phyloP scores from a whole-genome alignment of 2,888 invertebrate genomes.

The Epistrophe eligans region DNA sequence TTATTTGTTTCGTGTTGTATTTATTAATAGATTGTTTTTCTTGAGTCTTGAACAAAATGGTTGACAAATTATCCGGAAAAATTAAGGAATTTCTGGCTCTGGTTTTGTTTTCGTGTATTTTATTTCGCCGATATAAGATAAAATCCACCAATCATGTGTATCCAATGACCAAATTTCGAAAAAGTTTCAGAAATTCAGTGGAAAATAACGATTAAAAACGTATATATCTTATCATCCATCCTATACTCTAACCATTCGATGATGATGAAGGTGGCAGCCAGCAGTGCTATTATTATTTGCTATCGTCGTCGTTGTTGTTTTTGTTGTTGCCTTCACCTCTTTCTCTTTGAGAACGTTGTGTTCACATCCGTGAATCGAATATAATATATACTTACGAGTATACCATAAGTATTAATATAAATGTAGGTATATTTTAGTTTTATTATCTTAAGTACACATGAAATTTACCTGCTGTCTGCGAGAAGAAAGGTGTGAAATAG shows the following conservation, averaged over 20 bases:
- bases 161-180: constrained; percentile 42
- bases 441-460: constrained; percentile 57
- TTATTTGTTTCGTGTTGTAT: constrained; percentile 55
- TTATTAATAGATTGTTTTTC: constrained; percentile 72
- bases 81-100: constrained; percentile 40
- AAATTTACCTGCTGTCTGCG: constrained; percentile 16
- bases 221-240: constrained; percentile 21
- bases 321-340: constrained; percentile 31
- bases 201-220: constrained; percentile 21
- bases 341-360: constrained; percentile 56
- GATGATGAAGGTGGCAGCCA: constrained; percentile 34
- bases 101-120: constrained; percentile 36
- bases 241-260: constrained; percentile 20
- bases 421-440: constrained; percentile 12
- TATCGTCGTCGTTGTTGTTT: constrained; percentile 16
- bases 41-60: constrained; percentile 67
- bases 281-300: constrained; percentile 44
- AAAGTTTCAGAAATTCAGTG: constrained; percentile 2
- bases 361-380: constrained; percentile 68
- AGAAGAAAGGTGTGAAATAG: constrained; percentile 60
- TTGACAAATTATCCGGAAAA: constrained; percentile 61
- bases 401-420: constrained; percentile 12
- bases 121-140: constrained; percentile 1
- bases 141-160: constrained; percentile 46
- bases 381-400: constrained; percentile 34